phyloP scores from a whole-genome alignment of 1,140 invertebrate species.

The Eriosoma lanigerum region DNA sequence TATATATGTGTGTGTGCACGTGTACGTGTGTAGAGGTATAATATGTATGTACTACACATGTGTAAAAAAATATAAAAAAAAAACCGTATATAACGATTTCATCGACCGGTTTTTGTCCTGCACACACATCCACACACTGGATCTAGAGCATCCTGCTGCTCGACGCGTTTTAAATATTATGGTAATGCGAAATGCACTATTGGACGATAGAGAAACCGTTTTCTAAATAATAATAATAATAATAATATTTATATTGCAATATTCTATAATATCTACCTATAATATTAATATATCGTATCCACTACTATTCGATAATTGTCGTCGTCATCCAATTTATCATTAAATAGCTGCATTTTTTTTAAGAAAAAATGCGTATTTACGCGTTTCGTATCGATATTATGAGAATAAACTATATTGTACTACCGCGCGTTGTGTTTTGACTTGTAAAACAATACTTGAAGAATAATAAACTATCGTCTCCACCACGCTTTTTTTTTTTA shows the following conservation, averaged over 20 bases:
- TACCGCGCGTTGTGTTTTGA: too few species aligned
- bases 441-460: too few species aligned
- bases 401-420: too few species aligned
- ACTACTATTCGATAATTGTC: neutral
- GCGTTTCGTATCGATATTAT: too few species aligned
- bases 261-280: too few species aligned
- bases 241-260: too few species aligned
- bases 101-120: slow-evolving; percentile 50
- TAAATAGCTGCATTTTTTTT: too few species aligned
- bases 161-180: slow-evolving; percentile 51
- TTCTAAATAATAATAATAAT: neutral
- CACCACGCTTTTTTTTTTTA: too few species aligned
- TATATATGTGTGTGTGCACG: neutral
- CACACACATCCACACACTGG: neutral
- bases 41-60: neutral
- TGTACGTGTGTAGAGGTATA: neutral
- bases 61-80: too few species aligned
- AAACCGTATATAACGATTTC: slow-evolving; percentile 46
- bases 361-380: too few species aligned
- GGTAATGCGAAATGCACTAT: slow-evolving; percentile 48
- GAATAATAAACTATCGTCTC: too few species aligned
- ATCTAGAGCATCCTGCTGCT: slow-evolving; percentile 50
- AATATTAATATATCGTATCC: neutral
- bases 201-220: slow-evolving; percentile 45
- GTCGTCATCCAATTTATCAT: neutral